Base-by-base conservation (phyloP, 37 sponge, comb jelly and placozoan species). In the Axinella damicornis region DNA sequence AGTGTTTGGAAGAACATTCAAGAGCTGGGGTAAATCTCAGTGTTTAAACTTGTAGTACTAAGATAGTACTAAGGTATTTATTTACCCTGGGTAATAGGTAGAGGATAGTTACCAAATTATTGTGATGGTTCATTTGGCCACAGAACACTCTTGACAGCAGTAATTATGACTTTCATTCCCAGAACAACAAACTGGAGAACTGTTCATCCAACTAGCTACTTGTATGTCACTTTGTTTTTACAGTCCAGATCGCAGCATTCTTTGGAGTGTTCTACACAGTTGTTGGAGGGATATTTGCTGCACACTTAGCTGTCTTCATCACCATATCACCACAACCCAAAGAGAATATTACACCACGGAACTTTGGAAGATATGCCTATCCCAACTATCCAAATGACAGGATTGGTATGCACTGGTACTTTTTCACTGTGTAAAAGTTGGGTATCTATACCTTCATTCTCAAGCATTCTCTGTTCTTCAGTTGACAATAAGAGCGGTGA, bases 281-380 rank as follows among this genome's bases (percentile, higher is more conserved):
- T 20, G 28, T 85, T 39, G 83, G 59, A 0, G 65, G 39, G 19
- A 71, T 89, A 41, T 89, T 93, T 38, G 77, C 79, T 19, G 73
- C 62, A 0, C 93, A 93, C 53, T 52, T 93, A 24, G 33, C 64
- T 0, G 54, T 84, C 20, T 93, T 88, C 35, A 19, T 81, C 1
- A 68, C 65, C 18, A 52, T 89, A 6, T 80, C 85, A 18, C 88
- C 85, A 15, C 41, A 20, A 35, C 85, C 91, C 35, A 59, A 18
- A 2, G 25, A 30, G 21, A 61, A 54, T 30, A 57, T 46, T 4
- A 31, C 41, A 18, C 93, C 93, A 18, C 56, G 72, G 73, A 85
- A 85, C 65, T 89, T 83, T 77, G 93, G 89, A n/a, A 57, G 41
- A 71, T 93, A 85, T 46, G 89, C 86, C 28, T 93, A 93, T 68